Conservation (phyloP, 2,113 vertebrate species). For the Rynchops niger region DNA sequence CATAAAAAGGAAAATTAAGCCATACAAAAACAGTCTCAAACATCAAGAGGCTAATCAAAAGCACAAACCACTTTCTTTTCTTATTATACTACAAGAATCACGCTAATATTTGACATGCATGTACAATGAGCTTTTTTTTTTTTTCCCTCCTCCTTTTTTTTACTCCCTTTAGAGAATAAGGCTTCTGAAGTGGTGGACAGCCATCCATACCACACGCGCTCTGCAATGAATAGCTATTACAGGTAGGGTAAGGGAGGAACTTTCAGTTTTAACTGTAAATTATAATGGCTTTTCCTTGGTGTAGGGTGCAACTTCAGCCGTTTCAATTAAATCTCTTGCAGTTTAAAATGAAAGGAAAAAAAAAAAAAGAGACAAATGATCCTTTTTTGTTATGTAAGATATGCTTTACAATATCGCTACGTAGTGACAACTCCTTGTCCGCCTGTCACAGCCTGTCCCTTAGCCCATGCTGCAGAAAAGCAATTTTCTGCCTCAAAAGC, state of each 20-base stretch:
- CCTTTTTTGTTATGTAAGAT: constrained; percentile 71
- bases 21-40: constrained; percentile 61
- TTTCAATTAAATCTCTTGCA: constrained; percentile 16
- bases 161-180: not conserved
- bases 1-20: constrained; percentile 80
- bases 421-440: constrained; percentile 76
- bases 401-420: constrained; percentile 62
- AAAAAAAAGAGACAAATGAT: constrained; percentile 57
- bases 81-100: constrained; percentile 60
- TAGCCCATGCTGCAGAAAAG: constrained; percentile 77
- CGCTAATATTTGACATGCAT: constrained; percentile 43
- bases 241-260: not conserved
- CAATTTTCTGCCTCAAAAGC: constrained; percentile 85
- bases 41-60: constrained; percentile 76
- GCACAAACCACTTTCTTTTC: constrained; percentile 64
- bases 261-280: constrained; percentile 25
- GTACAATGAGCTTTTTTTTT: constrained; percentile 16
- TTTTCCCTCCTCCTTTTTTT: too few species aligned
- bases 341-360: constrained; percentile 57
- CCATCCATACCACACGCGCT: not conserved
- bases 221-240: not conserved
- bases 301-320: not conserved
- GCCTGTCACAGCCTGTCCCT: constrained; percentile 77
- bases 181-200: not conserved
- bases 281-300: not conserved